phyloP scores from a whole-genome alignment of 2,797 vertebrate species.

The Iguana delicatissima region DNA sequence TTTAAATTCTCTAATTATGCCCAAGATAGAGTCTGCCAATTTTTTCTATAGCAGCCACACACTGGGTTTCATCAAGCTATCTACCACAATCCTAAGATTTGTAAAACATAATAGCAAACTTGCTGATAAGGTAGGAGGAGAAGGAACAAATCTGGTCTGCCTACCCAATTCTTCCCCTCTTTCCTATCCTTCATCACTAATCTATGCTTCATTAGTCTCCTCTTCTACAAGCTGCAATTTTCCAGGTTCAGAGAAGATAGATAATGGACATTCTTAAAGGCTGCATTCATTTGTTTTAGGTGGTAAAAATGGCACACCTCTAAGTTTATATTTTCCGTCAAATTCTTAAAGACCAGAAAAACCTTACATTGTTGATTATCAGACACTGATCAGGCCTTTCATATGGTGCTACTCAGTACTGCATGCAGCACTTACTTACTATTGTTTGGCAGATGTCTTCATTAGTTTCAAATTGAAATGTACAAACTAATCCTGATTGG shows the following conservation, averaged over 20 bases:
- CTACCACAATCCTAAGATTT: background rate
- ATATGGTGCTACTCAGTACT: background rate
- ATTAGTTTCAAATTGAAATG: slow-evolving; percentile 23
- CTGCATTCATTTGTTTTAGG: background rate
- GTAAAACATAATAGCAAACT: background rate
- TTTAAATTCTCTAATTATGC: background rate
- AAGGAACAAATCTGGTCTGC: background rate
- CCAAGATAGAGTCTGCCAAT: background rate
- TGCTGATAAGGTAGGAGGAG: background rate
- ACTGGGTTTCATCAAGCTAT: too few species aligned
- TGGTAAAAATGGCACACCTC: background rate
- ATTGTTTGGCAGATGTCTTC: slow-evolving; percentile 3
- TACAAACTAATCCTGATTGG: slow-evolving; percentile 14
- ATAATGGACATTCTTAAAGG: background rate
- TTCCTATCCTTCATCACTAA: background rate
- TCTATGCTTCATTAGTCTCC: background rate
- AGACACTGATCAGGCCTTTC: background rate
- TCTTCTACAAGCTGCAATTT: background rate
- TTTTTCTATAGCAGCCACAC: too few species aligned
- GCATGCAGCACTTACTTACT: slow-evolving; percentile 22
- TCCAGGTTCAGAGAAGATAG: background rate
- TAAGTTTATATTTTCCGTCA: slow-evolving; percentile 29
- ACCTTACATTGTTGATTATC: slow-evolving; percentile 9
- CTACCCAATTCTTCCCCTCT: background rate
- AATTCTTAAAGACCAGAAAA: slow-evolving; percentile 36